These are phyloP conservation scores for Holcopasites calliopsidis DNA, from an alignment of 1,140 invertebrate genomes.

Conservation along the genomic window DNA sequence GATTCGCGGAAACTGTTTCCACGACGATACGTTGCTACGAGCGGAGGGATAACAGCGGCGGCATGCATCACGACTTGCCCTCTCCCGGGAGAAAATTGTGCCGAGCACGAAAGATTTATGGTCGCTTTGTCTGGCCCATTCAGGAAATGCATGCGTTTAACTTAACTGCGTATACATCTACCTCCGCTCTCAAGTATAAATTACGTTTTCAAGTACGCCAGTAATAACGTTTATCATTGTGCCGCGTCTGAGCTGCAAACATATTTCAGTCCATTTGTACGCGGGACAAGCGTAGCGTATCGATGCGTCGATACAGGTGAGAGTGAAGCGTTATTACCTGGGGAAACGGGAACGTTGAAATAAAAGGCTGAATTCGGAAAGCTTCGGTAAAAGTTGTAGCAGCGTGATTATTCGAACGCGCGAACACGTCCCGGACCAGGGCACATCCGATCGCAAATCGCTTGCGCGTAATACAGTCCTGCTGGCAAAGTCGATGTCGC, in stretches of 20 bases:
- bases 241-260: conserved; percentile 8
- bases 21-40: not conserved
- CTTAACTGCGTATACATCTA: conserved; percentile 51
- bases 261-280: conserved; percentile 34
- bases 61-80: not conserved
- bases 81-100: conserved; percentile 26
- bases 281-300: conserved; percentile 2
- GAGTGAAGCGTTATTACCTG: no score
- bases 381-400: no score
- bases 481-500: conserved; percentile 25
- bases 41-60: not conserved
- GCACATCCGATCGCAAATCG: conserved; percentile 57
- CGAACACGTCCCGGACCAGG: not conserved
- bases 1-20: not conserved
- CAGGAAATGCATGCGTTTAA: conserved; percentile 59
- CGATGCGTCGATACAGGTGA: conserved; percentile 27
- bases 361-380: not conserved
- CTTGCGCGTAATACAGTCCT: conserved; percentile 49
- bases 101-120: conserved; percentile 40
- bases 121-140: conserved; percentile 37
- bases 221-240: conserved; percentile 55
- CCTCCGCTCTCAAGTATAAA: conserved; percentile 43
- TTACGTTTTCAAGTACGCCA: conserved; percentile 50
- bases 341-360: not conserved
- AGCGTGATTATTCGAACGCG: no score